Conservation (phyloP, 2,888 invertebrate species). For the Scaptomyza flava region DNA sequence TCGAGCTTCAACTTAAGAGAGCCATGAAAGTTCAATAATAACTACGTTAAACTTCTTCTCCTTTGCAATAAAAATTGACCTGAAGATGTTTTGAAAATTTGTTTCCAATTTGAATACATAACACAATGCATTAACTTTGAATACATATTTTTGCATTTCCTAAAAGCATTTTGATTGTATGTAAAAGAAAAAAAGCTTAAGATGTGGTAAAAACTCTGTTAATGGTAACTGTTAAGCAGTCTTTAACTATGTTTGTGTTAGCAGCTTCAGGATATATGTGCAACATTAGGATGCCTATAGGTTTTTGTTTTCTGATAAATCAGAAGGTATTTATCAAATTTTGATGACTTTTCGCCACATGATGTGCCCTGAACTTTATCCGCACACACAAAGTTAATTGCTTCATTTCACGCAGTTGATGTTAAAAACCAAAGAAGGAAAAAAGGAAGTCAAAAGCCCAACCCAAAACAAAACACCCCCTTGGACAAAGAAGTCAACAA, state of each 20-base stretch:
- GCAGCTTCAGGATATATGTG: constrained; percentile 6
- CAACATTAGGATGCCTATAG: background rate
- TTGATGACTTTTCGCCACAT: constrained; percentile 42
- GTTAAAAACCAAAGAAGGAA: constrained; percentile 22
- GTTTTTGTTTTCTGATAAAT: constrained; percentile 46
- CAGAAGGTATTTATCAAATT: constrained; percentile 51
- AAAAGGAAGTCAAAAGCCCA: constrained; percentile 26
- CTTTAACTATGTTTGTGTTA: background rate
- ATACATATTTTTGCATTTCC: too few relatives aligned
- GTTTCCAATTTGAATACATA: too few relatives aligned
- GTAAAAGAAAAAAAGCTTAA: too few relatives aligned
- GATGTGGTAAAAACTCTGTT: background rate
- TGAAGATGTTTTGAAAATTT: too few relatives aligned
- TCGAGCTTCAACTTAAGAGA: background rate
- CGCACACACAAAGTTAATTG: constrained; percentile 71
- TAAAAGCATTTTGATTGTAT: too few relatives aligned
- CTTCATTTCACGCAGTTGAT: constrained; percentile 83
- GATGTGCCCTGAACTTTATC: constrained; percentile 62
- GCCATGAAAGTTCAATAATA: too few relatives aligned
- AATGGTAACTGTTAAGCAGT: too few relatives aligned
- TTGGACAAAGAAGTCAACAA: constrained; percentile 37
- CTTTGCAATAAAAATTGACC: too few relatives aligned
- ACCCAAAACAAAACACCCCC: constrained; percentile 17
- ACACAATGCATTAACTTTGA: too few relatives aligned
- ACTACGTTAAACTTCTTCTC: too few relatives aligned